Percentiles rank a stretch among this genome's conserved stretches.
Evolutionary conservation across 2,888 invertebrate species (phyloP).

Genomic region (Luperina testacea): DNA sequence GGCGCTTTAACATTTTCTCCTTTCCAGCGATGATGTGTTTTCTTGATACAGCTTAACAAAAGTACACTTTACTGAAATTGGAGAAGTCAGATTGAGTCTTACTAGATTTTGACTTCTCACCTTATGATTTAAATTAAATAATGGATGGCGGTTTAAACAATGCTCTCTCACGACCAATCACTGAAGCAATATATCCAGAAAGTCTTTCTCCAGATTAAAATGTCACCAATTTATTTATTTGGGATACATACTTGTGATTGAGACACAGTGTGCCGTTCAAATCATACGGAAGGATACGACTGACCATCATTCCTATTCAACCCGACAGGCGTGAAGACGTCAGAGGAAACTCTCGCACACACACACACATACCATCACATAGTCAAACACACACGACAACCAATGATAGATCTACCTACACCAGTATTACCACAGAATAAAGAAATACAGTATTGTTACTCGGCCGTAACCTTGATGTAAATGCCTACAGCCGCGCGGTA

Average conservation of each 20-base stretch:
- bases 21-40: too few relatives aligned
- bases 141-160: background rate
- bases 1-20: too few relatives aligned
- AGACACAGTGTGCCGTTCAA: constrained; percentile 15
- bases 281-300: constrained; percentile 20
- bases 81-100: too few relatives aligned
- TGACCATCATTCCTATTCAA: constrained; percentile 45
- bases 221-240: background rate
- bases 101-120: background rate
- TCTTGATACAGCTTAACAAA: too few relatives aligned
- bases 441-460: too few relatives aligned
- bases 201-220: background rate
- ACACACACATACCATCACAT: background rate
- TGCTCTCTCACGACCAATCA: background rate
- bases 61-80: too few relatives aligned
- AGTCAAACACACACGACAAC: background rate
- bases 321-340: constrained; percentile 30
- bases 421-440: constrained; percentile 20
- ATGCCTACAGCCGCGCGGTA: too few relatives aligned
- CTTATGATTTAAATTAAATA: background rate
- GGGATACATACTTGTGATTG: background rate
- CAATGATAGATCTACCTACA: constrained; percentile 24
- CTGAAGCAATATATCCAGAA: background rate
- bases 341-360: background rate
- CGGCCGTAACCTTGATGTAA: too few relatives aligned